Evolutionary conservation across 2,113 vertebrate genomes (phyloP).

Genomic region (Syngnathus floridae): DNA sequence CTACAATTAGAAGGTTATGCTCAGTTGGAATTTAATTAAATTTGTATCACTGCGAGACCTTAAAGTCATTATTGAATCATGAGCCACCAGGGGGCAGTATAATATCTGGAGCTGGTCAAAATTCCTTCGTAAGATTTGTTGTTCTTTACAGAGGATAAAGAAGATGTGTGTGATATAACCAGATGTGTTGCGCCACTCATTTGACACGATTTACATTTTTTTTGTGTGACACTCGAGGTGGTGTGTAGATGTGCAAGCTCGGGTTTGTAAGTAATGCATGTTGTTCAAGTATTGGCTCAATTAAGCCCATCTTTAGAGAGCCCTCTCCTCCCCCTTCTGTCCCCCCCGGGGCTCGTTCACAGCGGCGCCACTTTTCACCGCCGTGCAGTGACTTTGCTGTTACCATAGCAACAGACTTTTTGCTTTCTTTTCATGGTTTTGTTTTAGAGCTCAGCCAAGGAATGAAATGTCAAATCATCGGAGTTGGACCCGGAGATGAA

Average conservation of each 20-base stretch:
- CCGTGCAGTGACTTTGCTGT: conserved; percentile 46
- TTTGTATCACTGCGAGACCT: not conserved
- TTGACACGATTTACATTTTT: too few species aligned
- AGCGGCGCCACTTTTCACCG: conserved; percentile 34
- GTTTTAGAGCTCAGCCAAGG: conserved; percentile 19
- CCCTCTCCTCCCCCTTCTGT: not conserved
- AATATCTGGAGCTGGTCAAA: too few species aligned
- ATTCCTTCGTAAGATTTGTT: too few species aligned
- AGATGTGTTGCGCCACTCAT: too few species aligned
- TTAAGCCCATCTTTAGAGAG: conserved; percentile 42
- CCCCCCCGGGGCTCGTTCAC: conserved; percentile 23
- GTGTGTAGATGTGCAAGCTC: conserved; percentile 15
- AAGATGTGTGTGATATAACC: not conserved
- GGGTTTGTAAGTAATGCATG: conserved; percentile 5
- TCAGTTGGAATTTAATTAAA: not conserved
- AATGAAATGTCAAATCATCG: conserved; percentile 53
- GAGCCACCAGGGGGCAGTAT: not conserved
- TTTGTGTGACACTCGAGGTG: not conserved
- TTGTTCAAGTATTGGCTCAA: conserved; percentile 33
- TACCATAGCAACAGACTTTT: conserved; percentile 57
- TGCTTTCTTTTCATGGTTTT: conserved; percentile 17
- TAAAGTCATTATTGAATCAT: not conserved
- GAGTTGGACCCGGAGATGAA: conserved; percentile 13
- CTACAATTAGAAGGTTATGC: not conserved
- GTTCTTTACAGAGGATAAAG: not conserved